A percentile compares a stretch with the other conserved stretches of the same genome.
Conservation (phyloP, 2,888 invertebrate species). For the Perizoma affinitatum region DNA sequence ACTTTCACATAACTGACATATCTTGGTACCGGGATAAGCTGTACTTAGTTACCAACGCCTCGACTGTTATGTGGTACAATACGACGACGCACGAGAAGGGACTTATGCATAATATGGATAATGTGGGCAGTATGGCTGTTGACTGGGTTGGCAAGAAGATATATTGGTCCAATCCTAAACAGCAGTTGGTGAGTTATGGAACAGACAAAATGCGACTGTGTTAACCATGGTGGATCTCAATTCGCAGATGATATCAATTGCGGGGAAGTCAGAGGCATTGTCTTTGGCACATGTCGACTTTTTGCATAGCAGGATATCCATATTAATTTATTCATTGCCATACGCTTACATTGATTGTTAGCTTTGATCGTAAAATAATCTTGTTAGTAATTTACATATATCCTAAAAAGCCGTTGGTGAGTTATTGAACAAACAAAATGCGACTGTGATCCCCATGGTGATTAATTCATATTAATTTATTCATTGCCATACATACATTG, state of each 20-base stretch:
- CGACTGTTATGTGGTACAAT: slow-evolving; percentile 89
- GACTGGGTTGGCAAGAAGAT: slow-evolving; percentile 96
- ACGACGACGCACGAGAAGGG: slow-evolving; percentile 84
- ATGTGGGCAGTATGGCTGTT: slow-evolving; percentile 91
- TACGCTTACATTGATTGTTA: too few relatives aligned
- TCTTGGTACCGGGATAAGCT: slow-evolving; percentile 91
- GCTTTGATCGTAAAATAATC: too few relatives aligned
- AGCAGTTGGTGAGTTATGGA: slow-evolving; percentile 87
- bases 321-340: too few relatives aligned
- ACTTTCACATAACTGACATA: slow-evolving; percentile 87
- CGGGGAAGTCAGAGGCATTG: too few relatives aligned
- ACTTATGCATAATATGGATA: slow-evolving; percentile 86
- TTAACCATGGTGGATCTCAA: too few relatives aligned
- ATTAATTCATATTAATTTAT: too few relatives aligned
- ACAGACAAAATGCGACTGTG: neutral
- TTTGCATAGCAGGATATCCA: too few relatives aligned
- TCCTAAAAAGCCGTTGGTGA: slow-evolving; percentile 92
- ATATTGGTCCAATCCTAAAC: slow-evolving; percentile 95
- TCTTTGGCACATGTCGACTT: too few relatives aligned
- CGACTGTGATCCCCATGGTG: too few relatives aligned
- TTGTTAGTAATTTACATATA: too few relatives aligned
- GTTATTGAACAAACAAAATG: slow-evolving; percentile 35
- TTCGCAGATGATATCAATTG: too few relatives aligned
- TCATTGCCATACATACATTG: too few relatives aligned
- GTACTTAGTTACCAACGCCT: slow-evolving; percentile 90